These are phyloP conservation scores for Bimastos eiseni DNA, from an alignment of 2,888 invertebrate species.

Conservation along the genomic window DNA sequence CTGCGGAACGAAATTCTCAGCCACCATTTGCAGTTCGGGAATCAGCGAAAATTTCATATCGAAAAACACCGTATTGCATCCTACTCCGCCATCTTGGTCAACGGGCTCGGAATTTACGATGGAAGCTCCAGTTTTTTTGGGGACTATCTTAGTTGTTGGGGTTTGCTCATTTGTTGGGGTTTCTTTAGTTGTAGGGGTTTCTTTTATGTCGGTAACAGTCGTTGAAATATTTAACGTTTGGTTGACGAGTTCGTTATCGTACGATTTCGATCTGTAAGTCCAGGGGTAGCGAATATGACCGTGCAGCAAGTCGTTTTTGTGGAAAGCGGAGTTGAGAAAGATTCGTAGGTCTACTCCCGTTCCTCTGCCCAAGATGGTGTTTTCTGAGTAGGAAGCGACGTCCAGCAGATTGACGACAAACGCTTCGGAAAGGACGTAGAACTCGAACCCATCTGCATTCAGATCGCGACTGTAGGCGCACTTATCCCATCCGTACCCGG, in stretches of 20 bases:
- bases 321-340: conserved; percentile 31
- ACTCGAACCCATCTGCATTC: conserved; percentile 25
- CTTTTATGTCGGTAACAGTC: background rate
- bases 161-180: too few relatives aligned
- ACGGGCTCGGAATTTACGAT: background rate
- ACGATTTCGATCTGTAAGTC: background rate
- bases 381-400: background rate
- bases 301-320: conserved; percentile 20
- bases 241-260: background rate
- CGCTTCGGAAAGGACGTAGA: conserved; percentile 30
- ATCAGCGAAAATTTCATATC: background rate
- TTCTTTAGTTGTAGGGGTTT: background rate
- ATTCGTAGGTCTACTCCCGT: conserved; percentile 15
- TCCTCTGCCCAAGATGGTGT: conserved; percentile 28
- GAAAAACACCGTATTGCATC: background rate
- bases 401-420: conserved; percentile 35
- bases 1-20: background rate
- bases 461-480: conserved; percentile 39
- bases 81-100: background rate
- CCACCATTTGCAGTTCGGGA: background rate
- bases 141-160: too few relatives aligned
- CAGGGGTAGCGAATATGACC: background rate
- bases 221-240: background rate
- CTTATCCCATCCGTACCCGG: conserved; percentile 39
- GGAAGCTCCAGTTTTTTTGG: too few relatives aligned